These are phyloP conservation scores for Antennarius maculatus DNA, from an alignment of 2,797 vertebrate genomes.

Conservation along the genomic window DNA sequence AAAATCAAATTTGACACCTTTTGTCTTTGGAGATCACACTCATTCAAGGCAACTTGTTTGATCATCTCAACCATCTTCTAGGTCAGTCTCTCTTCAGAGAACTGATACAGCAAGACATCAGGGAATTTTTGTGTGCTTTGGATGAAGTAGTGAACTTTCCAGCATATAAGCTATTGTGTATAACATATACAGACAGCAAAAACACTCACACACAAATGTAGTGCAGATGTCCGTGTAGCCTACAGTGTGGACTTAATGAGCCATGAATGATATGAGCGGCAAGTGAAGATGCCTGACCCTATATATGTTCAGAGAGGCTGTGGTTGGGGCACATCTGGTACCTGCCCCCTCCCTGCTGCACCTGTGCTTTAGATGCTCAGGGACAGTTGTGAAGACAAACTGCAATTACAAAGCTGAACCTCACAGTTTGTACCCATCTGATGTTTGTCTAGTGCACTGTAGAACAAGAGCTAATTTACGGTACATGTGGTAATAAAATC, in stretches of 20 bases:
- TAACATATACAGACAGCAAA: conserved; percentile 23
- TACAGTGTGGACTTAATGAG: conserved; percentile 75
- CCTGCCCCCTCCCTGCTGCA: conserved; percentile 58
- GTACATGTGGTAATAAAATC: not conserved
- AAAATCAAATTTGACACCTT: not conserved
- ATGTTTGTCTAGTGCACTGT: conserved; percentile 24
- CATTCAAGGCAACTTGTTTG: conserved; percentile 5
- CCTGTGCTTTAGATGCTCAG: conserved; percentile 66
- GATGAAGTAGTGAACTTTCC: not conserved
- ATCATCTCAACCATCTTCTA: not conserved
- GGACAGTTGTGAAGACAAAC: conserved; percentile 53
- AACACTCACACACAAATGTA: conserved; percentile 34
- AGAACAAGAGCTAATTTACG: conserved; percentile 13
- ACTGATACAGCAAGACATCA: conserved; percentile 6
- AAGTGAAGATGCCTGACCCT: conserved; percentile 59
- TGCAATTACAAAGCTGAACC: conserved; percentile 40
- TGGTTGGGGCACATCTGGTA: conserved; percentile 73
- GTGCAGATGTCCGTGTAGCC: conserved; percentile 68
- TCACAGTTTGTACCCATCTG: conserved; percentile 43
- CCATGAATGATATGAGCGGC: conserved; percentile 74
- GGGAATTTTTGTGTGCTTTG: not conserved
- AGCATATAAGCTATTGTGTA: not conserved
- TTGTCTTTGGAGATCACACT: conserved; percentile 1
- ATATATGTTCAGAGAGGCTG: conserved; percentile 50
- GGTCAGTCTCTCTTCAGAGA: conserved; percentile 7